phyloP scores from a whole-genome alignment of 2,888 invertebrate species.

The Caenorhabditis sinica region DNA sequence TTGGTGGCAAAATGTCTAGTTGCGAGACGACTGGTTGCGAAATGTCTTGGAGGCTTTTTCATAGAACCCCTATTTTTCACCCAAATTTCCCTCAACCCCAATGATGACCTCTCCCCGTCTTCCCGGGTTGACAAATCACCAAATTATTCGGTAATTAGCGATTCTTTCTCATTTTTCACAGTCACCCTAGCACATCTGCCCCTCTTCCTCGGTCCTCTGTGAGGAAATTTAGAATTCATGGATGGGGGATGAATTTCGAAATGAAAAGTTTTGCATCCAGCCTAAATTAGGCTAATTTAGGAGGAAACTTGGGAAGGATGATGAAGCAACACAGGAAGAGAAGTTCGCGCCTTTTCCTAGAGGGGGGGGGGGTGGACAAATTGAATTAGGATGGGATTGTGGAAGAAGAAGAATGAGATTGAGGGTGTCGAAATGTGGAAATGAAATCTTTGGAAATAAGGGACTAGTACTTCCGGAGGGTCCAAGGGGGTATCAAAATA shows the following conservation, averaged over 20 bases:
- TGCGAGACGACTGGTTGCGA: too few relatives aligned
- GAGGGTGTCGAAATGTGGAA: slow-evolving; percentile 37
- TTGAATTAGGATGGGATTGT: slow-evolving; percentile 56
- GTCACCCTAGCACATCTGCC: slow-evolving; percentile 30
- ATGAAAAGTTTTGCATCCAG: slow-evolving; percentile 9
- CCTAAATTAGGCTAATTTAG: slow-evolving; percentile 66
- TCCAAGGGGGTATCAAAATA: too few relatives aligned
- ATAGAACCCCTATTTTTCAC: too few relatives aligned
- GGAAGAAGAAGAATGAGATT: slow-evolving; percentile 4
- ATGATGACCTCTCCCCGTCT: neutral
- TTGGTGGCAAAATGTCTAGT: too few relatives aligned
- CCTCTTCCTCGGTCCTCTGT: neutral
- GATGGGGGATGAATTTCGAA: slow-evolving; percentile 7
- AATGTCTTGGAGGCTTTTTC: too few relatives aligned
- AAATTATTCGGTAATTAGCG: slow-evolving; percentile 30
- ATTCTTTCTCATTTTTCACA: slow-evolving; percentile 37
- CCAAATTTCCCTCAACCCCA: neutral
- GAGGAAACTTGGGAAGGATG: slow-evolving; percentile 2
- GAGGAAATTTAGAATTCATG: slow-evolving; percentile 21
- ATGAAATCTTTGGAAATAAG: slow-evolving; percentile 14
- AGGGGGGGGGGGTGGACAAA: slow-evolving; percentile 31
- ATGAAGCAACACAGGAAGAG: slow-evolving; percentile 59
- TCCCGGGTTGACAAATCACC: neutral
- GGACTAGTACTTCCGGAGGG: slow-evolving; percentile 18
- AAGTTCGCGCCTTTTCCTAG: slow-evolving; percentile 34